A percentile compares a stretch with the other conserved stretches of the same genome.
These are phyloP conservation scores for Suillia variegata DNA, from an alignment of 2,888 invertebrate species.

Conservation along the genomic window DNA sequence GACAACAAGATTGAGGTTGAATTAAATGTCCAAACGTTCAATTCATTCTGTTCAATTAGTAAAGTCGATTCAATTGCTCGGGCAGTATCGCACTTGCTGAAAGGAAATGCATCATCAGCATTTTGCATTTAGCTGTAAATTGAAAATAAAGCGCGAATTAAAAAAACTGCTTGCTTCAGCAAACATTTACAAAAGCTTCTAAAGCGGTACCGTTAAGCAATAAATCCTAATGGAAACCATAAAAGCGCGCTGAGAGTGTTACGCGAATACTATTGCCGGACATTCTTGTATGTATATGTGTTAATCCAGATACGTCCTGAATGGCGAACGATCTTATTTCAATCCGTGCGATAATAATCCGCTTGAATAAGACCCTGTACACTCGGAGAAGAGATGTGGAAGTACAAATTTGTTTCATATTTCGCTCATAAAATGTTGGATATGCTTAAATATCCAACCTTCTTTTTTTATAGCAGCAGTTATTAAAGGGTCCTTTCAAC, in stretches of 20 bases:
- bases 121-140: conserved; percentile 38
- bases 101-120: conserved; percentile 52
- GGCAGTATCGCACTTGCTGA: conserved; percentile 40
- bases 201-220: background rate
- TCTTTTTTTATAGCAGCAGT: background rate
- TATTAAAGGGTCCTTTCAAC: background rate
- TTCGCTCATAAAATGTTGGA: too few species aligned
- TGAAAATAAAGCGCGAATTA: conserved; percentile 28
- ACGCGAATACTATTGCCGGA: too few species aligned
- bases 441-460: too few species aligned
- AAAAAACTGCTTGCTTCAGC: background rate
- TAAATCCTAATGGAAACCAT: background rate
- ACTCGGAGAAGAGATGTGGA: background rate
- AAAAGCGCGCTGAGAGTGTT: conserved; percentile 1
- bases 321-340: conserved; percentile 18
- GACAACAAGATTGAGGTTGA: background rate
- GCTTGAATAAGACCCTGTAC: conserved; percentile 27
- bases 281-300: too few species aligned
- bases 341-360: conserved; percentile 42
- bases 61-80: conserved; percentile 29
- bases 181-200: background rate
- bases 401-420: too few species aligned
- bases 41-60: background rate
- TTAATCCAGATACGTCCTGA: background rate
- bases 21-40: background rate